These are phyloP conservation scores for Anolis carolinensis DNA, from an alignment of 2,113 vertebrate species.

Conservation along the genomic window DNA sequence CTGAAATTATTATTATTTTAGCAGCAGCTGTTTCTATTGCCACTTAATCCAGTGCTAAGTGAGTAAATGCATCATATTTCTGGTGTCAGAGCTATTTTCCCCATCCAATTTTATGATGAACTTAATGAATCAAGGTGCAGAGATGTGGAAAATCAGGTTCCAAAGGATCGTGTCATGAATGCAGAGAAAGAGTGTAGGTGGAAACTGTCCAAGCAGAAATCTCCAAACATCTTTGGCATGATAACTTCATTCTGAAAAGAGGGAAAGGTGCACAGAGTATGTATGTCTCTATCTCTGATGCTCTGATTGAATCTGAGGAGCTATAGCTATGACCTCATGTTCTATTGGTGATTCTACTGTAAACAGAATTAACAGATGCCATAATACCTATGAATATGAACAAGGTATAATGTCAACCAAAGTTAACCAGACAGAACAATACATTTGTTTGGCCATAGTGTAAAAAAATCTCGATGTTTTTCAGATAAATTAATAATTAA, in stretches of 20 bases:
- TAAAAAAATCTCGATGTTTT: neutral
- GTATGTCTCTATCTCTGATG: slow-evolving; percentile 1
- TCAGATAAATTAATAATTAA: neutral
- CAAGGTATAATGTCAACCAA: neutral
- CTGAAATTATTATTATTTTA: slow-evolving; percentile 31
- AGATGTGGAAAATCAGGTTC: slow-evolving; percentile 30
- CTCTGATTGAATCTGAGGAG: slow-evolving; percentile 19
- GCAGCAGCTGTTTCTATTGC: slow-evolving; percentile 5
- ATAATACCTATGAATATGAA: neutral
- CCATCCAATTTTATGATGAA: neutral
- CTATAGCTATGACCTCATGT: slow-evolving; percentile 33
- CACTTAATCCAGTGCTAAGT: slow-evolving; percentile 32
- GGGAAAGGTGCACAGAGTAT: slow-evolving; percentile 36
- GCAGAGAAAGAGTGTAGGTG: slow-evolving; percentile 36
- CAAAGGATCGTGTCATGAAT: slow-evolving; percentile 35
- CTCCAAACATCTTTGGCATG: slow-evolving; percentile 39
- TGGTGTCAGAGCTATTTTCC: slow-evolving; percentile 20
- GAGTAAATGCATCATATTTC: slow-evolving; percentile 17
- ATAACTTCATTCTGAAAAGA: slow-evolving; percentile 29
- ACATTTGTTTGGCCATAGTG: neutral
- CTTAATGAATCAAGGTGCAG: slow-evolving; percentile 14
- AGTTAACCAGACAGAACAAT: neutral
- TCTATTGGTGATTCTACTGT: neutral
- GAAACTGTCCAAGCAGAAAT: slow-evolving; percentile 55
- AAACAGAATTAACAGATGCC: neutral